Evolutionary conservation across 2,888 invertebrate genomes (phyloP).

Genomic region (Thecocarcelia acutangulata): DNA sequence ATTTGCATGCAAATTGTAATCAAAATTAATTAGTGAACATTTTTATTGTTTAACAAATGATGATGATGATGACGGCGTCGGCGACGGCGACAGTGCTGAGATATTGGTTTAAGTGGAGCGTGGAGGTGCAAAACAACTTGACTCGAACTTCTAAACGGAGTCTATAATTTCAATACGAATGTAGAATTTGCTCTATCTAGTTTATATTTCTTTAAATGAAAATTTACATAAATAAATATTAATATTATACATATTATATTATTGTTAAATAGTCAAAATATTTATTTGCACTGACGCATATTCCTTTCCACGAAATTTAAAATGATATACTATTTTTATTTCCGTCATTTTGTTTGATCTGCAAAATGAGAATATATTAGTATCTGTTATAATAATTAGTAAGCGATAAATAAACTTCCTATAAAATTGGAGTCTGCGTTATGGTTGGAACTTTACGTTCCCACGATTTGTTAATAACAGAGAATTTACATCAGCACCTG

Average conservation of each 20-base stretch:
- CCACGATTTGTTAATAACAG: too few relatives aligned
- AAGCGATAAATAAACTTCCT: too few relatives aligned
- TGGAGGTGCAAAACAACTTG: constrained; percentile 22
- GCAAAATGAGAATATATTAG: too few relatives aligned
- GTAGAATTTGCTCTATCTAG: neutral
- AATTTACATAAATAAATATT: constrained; percentile 60
- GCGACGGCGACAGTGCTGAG: neutral
- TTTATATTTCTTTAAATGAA: neutral
- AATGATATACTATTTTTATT: too few relatives aligned
- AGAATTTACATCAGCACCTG: too few relatives aligned
- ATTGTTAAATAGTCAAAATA: constrained; percentile 22
- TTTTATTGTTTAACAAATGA: constrained; percentile 80
- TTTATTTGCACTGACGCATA: neutral
- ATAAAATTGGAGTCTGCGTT: too few relatives aligned
- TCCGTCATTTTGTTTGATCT: too few relatives aligned
- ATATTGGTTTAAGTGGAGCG: constrained; percentile 29
- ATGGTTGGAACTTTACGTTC: too few relatives aligned
- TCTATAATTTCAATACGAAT: neutral
- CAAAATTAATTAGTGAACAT: constrained; percentile 80
- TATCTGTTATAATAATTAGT: too few relatives aligned
- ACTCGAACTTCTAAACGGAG: constrained; percentile 9
- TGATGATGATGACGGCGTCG: constrained; percentile 47
- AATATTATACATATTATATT: constrained; percentile 9
- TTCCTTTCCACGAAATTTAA: too few relatives aligned
- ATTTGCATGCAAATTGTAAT: constrained; percentile 80